Evolutionary conservation across 1,140 invertebrate species (phyloP).

Genomic region (Liolophura sinensis): DNA sequence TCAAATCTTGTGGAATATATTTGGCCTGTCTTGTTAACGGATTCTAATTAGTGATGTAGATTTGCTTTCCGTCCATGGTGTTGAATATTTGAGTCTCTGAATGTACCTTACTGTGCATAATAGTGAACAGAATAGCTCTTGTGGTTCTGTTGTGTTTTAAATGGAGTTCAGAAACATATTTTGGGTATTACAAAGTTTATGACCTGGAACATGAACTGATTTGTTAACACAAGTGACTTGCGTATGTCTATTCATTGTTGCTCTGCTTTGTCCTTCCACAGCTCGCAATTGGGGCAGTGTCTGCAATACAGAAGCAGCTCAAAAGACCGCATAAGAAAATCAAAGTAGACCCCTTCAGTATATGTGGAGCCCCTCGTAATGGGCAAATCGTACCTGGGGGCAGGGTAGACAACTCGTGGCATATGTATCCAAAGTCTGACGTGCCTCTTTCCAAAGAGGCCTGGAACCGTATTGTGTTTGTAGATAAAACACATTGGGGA

Average conservation of each 20-base stretch:
- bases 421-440: conserved; percentile 70
- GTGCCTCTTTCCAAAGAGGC: conserved; percentile 67
- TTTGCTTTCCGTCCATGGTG: too few species aligned
- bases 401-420: conserved; percentile 72
- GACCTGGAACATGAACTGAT: not conserved
- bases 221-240: not conserved
- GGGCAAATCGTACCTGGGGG: conserved; percentile 58
- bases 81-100: too few species aligned
- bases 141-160: not conserved
- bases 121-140: too few species aligned
- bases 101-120: too few species aligned
- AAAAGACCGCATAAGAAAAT: conserved; percentile 73
- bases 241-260: not conserved
- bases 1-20: too few species aligned
- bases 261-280: conserved; percentile 30
- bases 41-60: too few species aligned
- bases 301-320: conserved; percentile 75
- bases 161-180: not conserved
- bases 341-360: conserved; percentile 61
- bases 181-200: not conserved
- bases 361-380: conserved; percentile 21
- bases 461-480: conserved; percentile 73
- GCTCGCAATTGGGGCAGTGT: conserved; percentile 67
- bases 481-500: conserved; percentile 74
- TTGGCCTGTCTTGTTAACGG: too few species aligned